Conservation (phyloP, 2,888 invertebrate genomes). For the Chymomyza caudatula region DNA sequence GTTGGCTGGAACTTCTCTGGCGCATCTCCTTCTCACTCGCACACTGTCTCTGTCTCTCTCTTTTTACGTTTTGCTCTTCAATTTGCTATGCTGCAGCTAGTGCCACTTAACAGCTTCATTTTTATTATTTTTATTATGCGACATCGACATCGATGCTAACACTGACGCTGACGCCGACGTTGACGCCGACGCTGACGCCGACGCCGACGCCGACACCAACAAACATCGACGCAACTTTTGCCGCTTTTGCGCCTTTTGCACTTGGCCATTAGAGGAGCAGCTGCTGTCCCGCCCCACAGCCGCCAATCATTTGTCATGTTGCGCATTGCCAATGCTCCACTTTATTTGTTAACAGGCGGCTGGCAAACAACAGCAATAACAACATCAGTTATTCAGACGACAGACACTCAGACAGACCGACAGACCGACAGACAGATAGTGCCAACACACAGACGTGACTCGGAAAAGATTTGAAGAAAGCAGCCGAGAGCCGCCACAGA, state of each 20-base stretch:
- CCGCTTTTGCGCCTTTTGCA: background rate
- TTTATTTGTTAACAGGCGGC: background rate
- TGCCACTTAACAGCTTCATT: background rate
- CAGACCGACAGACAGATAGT: background rate
- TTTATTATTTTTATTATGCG: background rate
- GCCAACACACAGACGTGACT: background rate
- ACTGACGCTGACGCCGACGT: background rate
- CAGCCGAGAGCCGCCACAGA: conserved; percentile 14
- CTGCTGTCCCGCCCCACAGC: background rate
- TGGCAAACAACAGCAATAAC: conserved; percentile 49
- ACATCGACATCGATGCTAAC: background rate
- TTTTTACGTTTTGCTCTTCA: too few species aligned
- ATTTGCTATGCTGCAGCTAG: background rate
- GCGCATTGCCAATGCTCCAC: background rate
- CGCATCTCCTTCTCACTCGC: background rate
- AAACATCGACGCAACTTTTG: background rate
- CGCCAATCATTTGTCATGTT: background rate
- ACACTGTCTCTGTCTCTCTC: background rate
- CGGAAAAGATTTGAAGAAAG: background rate
- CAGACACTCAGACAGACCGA: background rate
- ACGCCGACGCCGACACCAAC: background rate
- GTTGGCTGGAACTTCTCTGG: background rate
- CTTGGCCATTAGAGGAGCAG: background rate
- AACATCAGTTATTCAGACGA: background rate
- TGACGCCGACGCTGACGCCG: background rate